Evolutionary conservation across 2,797 vertebrate genomes (phyloP).

Genomic region (Crypturellus tataupa): DNA sequence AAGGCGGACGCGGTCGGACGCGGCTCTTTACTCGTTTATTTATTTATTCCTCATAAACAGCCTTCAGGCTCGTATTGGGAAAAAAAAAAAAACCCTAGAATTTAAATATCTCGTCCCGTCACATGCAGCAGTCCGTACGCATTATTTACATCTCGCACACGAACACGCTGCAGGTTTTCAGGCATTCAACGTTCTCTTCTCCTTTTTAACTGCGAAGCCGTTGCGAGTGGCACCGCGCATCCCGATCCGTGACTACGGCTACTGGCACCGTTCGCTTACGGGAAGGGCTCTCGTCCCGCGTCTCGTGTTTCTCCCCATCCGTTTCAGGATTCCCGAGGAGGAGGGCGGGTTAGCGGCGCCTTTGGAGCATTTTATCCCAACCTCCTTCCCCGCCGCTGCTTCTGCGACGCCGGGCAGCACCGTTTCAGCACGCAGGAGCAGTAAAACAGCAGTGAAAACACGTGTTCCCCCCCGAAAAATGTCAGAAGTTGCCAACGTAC

Average conservation of each 20-base stretch:
- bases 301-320: not conserved
- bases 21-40: constrained; percentile 93
- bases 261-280: constrained; percentile 77
- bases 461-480: constrained; percentile 2
- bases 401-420: constrained; percentile 32
- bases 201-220: constrained; percentile 65
- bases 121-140: constrained; percentile 83
- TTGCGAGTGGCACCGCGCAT: constrained; percentile 45
- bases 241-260: constrained; percentile 39
- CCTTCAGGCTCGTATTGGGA: constrained; percentile 82
- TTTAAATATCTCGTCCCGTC: constrained; percentile 87
- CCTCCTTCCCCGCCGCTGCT: constrained; percentile 1
- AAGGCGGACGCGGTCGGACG: constrained; percentile 81
- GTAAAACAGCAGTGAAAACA: constrained; percentile 57
- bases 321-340: constrained; percentile 7
- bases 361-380: not conserved
- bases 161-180: constrained; percentile 80
- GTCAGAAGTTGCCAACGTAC: constrained; percentile 67
- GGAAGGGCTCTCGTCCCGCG: constrained; percentile 39
- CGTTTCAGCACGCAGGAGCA: constrained; percentile 30
- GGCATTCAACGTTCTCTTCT: constrained; percentile 70
- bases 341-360: constrained; percentile 19
- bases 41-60: constrained; percentile 90
- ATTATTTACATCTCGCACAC: constrained; percentile 91
- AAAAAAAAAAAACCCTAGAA: constrained; percentile 82